These are phyloP conservation scores for Oryctolagus cuniculus DNA, from an alignment of 2,113 vertebrate species.

Conservation along the genomic window DNA sequence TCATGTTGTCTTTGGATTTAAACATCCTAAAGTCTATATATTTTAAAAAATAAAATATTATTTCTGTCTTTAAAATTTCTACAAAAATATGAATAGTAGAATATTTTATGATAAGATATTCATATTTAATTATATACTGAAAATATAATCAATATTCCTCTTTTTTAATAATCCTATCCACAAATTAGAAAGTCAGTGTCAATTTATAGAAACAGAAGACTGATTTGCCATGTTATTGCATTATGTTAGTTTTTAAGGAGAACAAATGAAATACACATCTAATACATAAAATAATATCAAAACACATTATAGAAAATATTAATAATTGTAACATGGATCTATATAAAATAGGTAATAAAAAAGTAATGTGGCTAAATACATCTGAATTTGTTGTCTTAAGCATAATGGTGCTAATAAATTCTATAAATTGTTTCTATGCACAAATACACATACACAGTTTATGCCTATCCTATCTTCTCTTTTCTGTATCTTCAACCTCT, in stretches of 20 bases:
- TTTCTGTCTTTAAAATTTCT: background rate
- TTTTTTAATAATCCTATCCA: too few species aligned
- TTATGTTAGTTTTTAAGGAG: background rate
- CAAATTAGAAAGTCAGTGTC: background rate
- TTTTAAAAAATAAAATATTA: background rate
- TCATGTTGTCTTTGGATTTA: background rate
- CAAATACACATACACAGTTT: background rate
- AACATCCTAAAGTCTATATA: background rate
- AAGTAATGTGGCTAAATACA: background rate
- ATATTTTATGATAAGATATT: background rate
- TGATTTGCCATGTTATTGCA: background rate
- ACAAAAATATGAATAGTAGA: background rate
- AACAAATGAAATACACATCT: background rate
- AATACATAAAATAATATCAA: background rate
- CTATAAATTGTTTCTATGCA: background rate
- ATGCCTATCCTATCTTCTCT: background rate
- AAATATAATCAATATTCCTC: background rate
- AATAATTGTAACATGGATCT: background rate
- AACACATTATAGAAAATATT: background rate
- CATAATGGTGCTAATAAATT: background rate
- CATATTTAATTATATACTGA: background rate
- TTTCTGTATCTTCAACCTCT: background rate
- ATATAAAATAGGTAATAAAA: background rate
- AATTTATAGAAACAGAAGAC: background rate
- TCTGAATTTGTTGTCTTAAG: background rate